Percentiles rank a stretch among this genome's conserved stretches.
These are phyloP conservation scores for Microchirus variegatus DNA, from an alignment of 2,797 vertebrate genomes.

Conservation along the genomic window DNA sequence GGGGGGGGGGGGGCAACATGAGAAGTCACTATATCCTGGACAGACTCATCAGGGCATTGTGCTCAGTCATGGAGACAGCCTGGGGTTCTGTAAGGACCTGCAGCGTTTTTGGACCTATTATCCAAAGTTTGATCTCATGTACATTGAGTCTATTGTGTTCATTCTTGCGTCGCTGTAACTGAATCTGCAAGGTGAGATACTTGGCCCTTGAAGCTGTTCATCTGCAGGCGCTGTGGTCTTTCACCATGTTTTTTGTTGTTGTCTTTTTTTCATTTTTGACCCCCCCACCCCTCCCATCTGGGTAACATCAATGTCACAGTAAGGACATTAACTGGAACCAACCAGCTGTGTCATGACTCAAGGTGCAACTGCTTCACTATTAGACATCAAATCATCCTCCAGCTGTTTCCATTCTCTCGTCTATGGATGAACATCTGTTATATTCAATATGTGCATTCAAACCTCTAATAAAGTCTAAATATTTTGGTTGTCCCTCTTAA, in stretches of 20 bases:
- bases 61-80: slow-evolving; percentile 30
- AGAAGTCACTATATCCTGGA: slow-evolving; percentile 52
- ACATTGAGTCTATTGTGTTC: slow-evolving; percentile 51
- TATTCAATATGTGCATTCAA: neutral
- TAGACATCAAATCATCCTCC: slow-evolving; percentile 15
- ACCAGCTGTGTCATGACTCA: slow-evolving; percentile 47
- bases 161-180: slow-evolving; percentile 47
- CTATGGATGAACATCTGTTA: neutral
- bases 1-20: slow-evolving; percentile 57
- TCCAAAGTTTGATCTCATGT: slow-evolving; percentile 38
- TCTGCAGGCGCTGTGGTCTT: slow-evolving; percentile 25
- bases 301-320: slow-evolving; percentile 42
- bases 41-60: slow-evolving; percentile 44
- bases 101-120: slow-evolving; percentile 42
- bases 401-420: slow-evolving; percentile 12
- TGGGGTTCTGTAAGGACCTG: slow-evolving; percentile 43
- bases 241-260: slow-evolving; percentile 5
- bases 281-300: slow-evolving; percentile 41
- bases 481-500: neutral
- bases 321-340: slow-evolving; percentile 52
- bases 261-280: neutral
- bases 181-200: slow-evolving; percentile 46
- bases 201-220: slow-evolving; percentile 39
- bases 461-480: neutral
- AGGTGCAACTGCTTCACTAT: slow-evolving; percentile 13